Conservation (phyloP, 2,113 vertebrate genomes). For the Camarhynchus parvulus region DNA sequence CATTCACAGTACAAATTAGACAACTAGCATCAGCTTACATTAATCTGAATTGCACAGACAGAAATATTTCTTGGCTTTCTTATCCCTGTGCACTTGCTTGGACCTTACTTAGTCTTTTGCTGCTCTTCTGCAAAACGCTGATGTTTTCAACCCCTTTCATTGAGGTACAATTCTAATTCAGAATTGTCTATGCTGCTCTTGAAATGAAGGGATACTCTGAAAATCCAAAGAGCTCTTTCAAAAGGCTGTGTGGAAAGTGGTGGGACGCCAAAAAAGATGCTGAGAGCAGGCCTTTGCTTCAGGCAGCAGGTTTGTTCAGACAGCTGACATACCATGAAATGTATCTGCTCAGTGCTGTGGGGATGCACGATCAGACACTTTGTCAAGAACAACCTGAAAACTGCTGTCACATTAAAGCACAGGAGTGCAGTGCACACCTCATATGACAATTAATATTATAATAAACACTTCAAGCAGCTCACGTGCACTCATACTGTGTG, state of each 20-base stretch:
- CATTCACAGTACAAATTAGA: neutral
- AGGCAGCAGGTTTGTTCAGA: neutral
- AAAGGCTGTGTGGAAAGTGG: neutral
- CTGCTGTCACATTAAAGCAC: neutral
- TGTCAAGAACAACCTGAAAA: neutral
- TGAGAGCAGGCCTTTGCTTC: neutral
- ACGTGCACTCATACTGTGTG: neutral
- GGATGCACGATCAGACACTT: neutral
- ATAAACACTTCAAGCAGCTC: neutral
- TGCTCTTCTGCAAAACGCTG: neutral
- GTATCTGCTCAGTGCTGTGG: neutral
- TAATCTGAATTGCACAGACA: neutral
- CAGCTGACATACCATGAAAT: fast-evolving
- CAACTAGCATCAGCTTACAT: neutral
- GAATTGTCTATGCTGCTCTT: neutral
- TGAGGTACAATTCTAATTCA: neutral
- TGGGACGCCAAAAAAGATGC: no score
- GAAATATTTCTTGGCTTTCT: neutral
- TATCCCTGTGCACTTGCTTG: neutral
- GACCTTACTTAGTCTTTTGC: neutral
- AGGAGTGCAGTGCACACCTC: neutral
- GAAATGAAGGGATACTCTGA: neutral
- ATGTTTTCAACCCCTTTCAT: neutral
- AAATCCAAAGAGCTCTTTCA: neutral
- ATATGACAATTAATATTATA: neutral